A percentile compares a stretch with the other conserved stretches of the same genome.
Conservation (phyloP, 1,140 invertebrate genomes). For the Caerostris darwini region DNA sequence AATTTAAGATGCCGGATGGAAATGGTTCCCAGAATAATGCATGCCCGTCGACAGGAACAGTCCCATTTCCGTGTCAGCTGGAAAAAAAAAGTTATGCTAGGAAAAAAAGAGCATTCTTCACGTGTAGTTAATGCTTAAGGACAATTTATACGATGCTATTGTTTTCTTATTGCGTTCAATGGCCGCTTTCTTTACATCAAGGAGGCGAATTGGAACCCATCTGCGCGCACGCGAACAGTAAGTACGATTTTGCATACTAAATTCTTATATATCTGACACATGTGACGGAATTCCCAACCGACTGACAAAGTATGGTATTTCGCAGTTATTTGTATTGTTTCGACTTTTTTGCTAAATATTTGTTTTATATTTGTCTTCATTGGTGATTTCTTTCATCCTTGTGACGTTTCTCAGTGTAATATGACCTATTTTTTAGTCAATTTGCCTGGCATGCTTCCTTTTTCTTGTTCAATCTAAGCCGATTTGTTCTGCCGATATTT, state of each 20-base stretch:
- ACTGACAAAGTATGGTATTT: not conserved
- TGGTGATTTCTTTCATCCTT: not conserved
- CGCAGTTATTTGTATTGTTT: not conserved
- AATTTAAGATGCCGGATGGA: conserved; percentile 45
- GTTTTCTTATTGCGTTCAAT: conserved; percentile 46
- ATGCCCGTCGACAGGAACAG: conserved; percentile 11
- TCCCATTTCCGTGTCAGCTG: conserved; percentile 52
- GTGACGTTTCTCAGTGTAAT: not conserved
- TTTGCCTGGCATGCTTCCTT: not conserved
- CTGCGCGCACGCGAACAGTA: conserved; percentile 36
- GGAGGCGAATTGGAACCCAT: conserved; percentile 54
- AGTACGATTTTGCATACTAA: conserved; percentile 44
- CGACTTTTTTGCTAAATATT: not conserved
- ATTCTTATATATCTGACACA: not conserved
- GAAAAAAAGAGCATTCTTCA: conserved; percentile 55
- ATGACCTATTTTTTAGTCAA: not conserved
- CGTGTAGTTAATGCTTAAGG: conserved; percentile 32
- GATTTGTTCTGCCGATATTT: too few relatives aligned
- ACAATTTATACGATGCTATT: conserved; percentile 43
- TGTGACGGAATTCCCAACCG: not conserved
- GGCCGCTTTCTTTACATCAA: conserved; percentile 59
- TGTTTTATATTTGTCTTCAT: not conserved
- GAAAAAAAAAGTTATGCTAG: not conserved
- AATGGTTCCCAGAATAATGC: conserved; percentile 68
- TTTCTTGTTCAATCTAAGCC: not conserved